Evolutionary conservation across 2,113 vertebrate genomes (phyloP), one percentile per base, ranked within the genome.

Genomic region (Egretta garzetta): DNA sequence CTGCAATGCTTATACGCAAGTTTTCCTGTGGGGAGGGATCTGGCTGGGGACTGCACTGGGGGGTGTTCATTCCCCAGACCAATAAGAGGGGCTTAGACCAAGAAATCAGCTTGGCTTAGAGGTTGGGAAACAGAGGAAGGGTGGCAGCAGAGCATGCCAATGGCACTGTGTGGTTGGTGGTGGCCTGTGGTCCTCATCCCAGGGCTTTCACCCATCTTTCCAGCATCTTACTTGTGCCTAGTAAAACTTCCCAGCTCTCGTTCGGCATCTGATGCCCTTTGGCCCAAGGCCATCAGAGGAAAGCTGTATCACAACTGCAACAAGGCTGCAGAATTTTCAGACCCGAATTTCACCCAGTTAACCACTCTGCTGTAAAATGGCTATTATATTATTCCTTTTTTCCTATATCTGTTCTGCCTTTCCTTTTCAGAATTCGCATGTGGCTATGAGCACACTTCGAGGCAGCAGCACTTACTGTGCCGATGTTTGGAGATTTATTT

Each of bases 1-100:
- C 45, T 52, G 20, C 33, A 5, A 2, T 26, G 58, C 35, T 32
- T 16, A 12, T 4, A 8, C 9, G 28, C 2, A 2, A 30, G 0
- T 27, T 47, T 64, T 32, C 23, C 43, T 7, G 11, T n/a, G 50
- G 33, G 56, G 43, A 64, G 19, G 58, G 37, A 45, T 30, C 45
- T 55, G 66, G 20, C 62, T 49, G 79, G 85, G 72, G 45, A 5
- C 85, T 41, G 45, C 10, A 3, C 50, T 32, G 52, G 58, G 52
- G 28, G 5, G 8, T 32, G 3, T 47, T 66, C 3, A 1, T 35
- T 60, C 80, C 47, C 43, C 24, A 77, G 64, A 20, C 17, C 64
- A 22, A 1, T 5, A 28, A 45, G 24, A 59, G 71, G 43, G 37
- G 14, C 21, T 49, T 35, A 55, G 60, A 17, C 26, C 60, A 68